phyloP scores from a whole-genome alignment of 92 coral and sea anemone genomes.

The Plumapathes pennacea region DNA sequence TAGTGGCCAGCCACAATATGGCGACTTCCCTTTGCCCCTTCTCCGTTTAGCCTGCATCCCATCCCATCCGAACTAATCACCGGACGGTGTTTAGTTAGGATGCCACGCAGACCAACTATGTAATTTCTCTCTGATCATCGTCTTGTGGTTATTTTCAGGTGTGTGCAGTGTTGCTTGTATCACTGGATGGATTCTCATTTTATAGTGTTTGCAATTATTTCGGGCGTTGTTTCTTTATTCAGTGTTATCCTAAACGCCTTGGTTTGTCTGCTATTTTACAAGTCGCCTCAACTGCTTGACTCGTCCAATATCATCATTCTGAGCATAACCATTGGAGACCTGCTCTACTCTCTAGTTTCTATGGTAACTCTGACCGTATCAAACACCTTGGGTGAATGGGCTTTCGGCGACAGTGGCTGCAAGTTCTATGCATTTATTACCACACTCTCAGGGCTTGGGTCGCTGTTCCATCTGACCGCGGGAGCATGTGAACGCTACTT shows the following conservation, averaged over 20 bases:
- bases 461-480: conserved; percentile 15
- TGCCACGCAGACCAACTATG: too few species aligned
- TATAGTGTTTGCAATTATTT: too few species aligned
- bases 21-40: too few species aligned
- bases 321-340: conserved; percentile 22
- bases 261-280: conserved; percentile 25
- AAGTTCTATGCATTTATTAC: conserved; percentile 15
- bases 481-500: conserved; percentile 26
- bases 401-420: conserved; percentile 15
- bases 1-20: too few species aligned
- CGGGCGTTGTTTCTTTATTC: conserved; percentile 9
- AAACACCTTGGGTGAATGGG: conserved; percentile 17
- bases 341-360: conserved; percentile 5
- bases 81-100: too few species aligned
- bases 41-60: too few species aligned
- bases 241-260: conserved; percentile 15
- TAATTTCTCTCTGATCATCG: too few species aligned
- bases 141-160: too few species aligned
- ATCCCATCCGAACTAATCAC: too few species aligned
- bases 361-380: conserved; percentile 13
- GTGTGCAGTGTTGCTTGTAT: too few species aligned
- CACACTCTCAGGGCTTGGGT: conserved; percentile 21
- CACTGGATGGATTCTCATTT: too few species aligned
- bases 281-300: conserved; percentile 2
- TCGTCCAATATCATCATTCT: conserved; percentile 26